Percentiles rank a stretch among this genome's conserved stretches.
These are phyloP conservation scores for Amphimallon solstitiale DNA, from an alignment of 2,888 invertebrate genomes.

Conservation along the genomic window DNA sequence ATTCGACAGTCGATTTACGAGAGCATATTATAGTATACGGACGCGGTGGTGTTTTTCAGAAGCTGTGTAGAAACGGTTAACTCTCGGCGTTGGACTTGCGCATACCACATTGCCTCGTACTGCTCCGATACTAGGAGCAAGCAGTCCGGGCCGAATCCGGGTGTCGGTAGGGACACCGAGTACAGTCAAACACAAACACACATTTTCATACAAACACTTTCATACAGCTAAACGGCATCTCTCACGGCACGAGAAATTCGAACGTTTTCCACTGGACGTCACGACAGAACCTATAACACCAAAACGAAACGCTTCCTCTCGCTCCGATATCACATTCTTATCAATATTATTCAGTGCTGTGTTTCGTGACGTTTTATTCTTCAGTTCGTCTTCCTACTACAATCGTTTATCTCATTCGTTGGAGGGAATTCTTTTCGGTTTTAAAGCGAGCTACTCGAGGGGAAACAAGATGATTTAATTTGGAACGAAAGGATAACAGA, in stretches of 20 bases:
- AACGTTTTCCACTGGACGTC: too few relatives aligned
- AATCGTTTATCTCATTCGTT: not conserved
- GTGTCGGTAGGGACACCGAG: constrained; percentile 47
- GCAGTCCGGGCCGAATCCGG: constrained; percentile 58
- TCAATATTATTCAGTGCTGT: not conserved
- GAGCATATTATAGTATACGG: constrained; percentile 48
- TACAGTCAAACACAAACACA: constrained; percentile 6
- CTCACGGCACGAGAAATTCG: constrained; percentile 2
- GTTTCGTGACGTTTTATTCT: too few relatives aligned
- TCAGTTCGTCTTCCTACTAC: too few relatives aligned
- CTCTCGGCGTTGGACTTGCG: constrained; percentile 49
- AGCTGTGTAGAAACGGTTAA: constrained; percentile 35
- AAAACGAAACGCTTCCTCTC: constrained; percentile 21
- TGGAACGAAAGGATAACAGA: not conserved
- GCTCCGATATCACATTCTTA: not conserved
- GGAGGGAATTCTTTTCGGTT: not conserved
- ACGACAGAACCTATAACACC: constrained; percentile 23
- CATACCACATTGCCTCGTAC: constrained; percentile 51
- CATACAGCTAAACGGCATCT: not conserved
- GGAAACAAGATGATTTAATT: too few relatives aligned
- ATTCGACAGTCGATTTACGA: constrained; percentile 39
- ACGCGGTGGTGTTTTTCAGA: constrained; percentile 47
- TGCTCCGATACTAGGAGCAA: constrained; percentile 51
- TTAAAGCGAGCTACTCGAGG: not conserved
- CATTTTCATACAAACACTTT: not conserved